These are phyloP conservation scores for Desmophyllum pertusum DNA, from an alignment of 92 coral and sea anemone species.

Conservation along the genomic window DNA sequence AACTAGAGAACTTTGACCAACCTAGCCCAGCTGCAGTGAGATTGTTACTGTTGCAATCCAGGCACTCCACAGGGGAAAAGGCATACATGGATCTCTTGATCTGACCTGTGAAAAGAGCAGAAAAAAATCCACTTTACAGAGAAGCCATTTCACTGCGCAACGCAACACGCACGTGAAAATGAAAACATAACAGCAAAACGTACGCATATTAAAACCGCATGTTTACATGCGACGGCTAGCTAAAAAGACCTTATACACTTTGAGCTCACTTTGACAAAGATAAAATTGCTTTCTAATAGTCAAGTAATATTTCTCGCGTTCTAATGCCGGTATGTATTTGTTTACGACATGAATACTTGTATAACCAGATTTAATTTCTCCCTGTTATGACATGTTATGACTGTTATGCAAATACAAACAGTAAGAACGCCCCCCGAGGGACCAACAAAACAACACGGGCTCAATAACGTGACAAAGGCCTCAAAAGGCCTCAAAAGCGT, in stretches of 20 bases:
- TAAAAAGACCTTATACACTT: neutral
- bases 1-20: constrained; percentile 20
- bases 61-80: constrained; percentile 88
- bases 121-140: neutral
- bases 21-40: constrained; percentile 92
- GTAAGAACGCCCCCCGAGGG: neutral
- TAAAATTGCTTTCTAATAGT: neutral
- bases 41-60: constrained; percentile 78
- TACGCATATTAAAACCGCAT: constrained; percentile 8
- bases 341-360: neutral
- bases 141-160: neutral
- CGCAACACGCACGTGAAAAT: neutral
- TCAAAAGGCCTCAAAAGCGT: constrained; percentile 15
- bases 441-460: neutral
- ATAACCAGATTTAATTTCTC: neutral
- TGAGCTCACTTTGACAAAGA: neutral
- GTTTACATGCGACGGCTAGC: neutral
- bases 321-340: neutral
- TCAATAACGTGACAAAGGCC: neutral
- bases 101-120: constrained; percentile 63
- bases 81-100: constrained; percentile 88
- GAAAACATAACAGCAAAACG: neutral
- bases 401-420: neutral
- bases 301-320: neutral
- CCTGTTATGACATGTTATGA: no score